Percentiles rank a stretch among this genome's conserved stretches.
Conservation (phyloP, 2,888 invertebrate species). For the Drosophila hamatofila region DNA sequence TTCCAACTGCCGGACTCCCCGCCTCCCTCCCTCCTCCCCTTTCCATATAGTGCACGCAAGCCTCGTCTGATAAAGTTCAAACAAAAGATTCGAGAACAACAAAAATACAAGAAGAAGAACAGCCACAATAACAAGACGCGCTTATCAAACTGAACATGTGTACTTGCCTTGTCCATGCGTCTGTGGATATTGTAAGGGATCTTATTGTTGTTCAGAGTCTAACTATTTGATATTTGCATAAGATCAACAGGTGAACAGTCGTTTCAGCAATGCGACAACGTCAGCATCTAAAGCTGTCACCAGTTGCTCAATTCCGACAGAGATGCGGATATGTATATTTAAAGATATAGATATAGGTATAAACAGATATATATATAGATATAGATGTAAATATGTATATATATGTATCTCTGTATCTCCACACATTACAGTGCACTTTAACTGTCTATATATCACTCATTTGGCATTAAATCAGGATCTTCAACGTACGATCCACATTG, state of each 20-base stretch:
- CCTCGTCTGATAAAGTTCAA: conserved; percentile 65
- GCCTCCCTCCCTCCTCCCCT: not conserved
- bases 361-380: not conserved
- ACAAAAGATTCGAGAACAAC: conserved; percentile 50
- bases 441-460: not conserved
- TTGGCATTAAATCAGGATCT: not conserved
- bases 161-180: conserved; percentile 32
- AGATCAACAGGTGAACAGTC: conserved; percentile 70
- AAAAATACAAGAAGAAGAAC: conserved; percentile 11
- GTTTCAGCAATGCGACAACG: conserved; percentile 45
- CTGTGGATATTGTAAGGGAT: conserved; percentile 55
- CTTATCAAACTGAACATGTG: conserved; percentile 60
- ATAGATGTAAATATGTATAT: too few species aligned
- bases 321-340: not conserved
- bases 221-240: conserved; percentile 69
- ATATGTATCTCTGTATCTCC: too few species aligned
- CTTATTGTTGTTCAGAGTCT: conserved; percentile 61
- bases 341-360: not conserved
- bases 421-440: not conserved
- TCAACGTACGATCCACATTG: too few species aligned
- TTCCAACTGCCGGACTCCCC: not conserved
- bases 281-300: conserved; percentile 45
- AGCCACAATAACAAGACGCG: conserved; percentile 29
- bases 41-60: conserved; percentile 39
- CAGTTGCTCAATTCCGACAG: conserved; percentile 39